Base-by-base conservation (phyloP, 2,888 invertebrate genomes). In the Epinotia nisella region DNA sequence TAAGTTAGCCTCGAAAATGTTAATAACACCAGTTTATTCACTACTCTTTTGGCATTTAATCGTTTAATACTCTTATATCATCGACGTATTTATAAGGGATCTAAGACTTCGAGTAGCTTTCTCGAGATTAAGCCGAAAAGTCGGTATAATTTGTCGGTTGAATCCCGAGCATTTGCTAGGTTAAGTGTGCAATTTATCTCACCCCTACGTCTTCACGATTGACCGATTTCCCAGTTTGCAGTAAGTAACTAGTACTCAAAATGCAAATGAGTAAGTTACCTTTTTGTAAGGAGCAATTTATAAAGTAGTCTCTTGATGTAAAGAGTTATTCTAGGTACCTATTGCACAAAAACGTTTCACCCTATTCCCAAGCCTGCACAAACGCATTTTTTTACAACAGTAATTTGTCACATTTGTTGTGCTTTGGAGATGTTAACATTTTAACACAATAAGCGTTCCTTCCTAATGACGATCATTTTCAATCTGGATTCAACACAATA, bases 151-250 rank as follows among this genome's bases (percentile, higher is more conserved):
- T 76, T 75, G 76, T 76, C 62, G 65, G 19, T 61, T 19, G 61
- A 74, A 76, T 75, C 76, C 75, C 66, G 19, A 64, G 71, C 74
- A 74, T 76, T 76, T 74, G 72, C 64, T 76, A 70, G 74, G 76
- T 70, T 74, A 74, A 76, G 70, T 72, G 62, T 49, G 60, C 72
- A 29, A 76, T 76, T 58, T 70, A 76, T 76, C 74, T 69, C 17
- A 7, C 39, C 62, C 45, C 1, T 53, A n/a, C 35, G 49, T n/a
- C 7, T 67, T 71, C 55, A 66, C 71, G 61, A 67, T 19, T 24
- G 71, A 59, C 60, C 65, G 66, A 61, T 66, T 55, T 55, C 55
- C 9, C 35, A 9, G 39, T 24, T n/a, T 17, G 35, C 15, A 58
- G 19, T 10, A 11, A 51, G 15, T 49, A 49, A 24, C 45, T 24